phyloP scores from a whole-genome alignment of 2,113 vertebrate genomes.

The Perccottus glenii region DNA sequence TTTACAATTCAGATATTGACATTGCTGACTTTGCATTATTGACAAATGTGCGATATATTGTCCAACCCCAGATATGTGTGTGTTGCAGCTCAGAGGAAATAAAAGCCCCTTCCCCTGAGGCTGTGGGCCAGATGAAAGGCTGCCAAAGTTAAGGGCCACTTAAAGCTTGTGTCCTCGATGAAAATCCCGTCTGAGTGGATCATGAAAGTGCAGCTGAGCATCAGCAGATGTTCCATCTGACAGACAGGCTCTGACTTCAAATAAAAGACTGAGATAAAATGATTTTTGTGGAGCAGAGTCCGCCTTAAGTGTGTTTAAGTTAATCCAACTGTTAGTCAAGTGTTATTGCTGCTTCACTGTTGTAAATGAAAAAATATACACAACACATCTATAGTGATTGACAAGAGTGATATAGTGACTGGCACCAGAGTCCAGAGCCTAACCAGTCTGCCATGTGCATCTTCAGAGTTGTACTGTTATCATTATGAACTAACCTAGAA shows the following conservation, averaged over 20 bases:
- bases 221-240: slow-evolving; percentile 74
- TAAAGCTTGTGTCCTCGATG: slow-evolving; percentile 56
- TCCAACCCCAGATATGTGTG: background rate
- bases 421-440: no score
- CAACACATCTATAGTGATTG: no score
- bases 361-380: slow-evolving; percentile 53
- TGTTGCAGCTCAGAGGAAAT: slow-evolving; percentile 33
- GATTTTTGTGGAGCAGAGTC: slow-evolving; percentile 62
- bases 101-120: slow-evolving; percentile 35
- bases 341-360: slow-evolving; percentile 67
- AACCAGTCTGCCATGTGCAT: no score
- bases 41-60: no score
- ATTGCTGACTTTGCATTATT: no score
- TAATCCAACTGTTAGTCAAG: slow-evolving; percentile 69
- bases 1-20: no score
- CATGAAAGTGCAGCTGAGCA: slow-evolving; percentile 62
- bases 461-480: no score
- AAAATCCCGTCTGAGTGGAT: slow-evolving; percentile 61
- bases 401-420: no score
- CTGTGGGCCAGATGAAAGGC: slow-evolving; percentile 63
- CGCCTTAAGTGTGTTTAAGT: slow-evolving; percentile 70
- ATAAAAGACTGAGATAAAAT: no score
- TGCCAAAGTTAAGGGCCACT: slow-evolving; percentile 57
- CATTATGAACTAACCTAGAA: no score
- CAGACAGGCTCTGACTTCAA: no score